These are phyloP conservation scores for Andrena camellia DNA, from an alignment of 2,888 invertebrate species.

Conservation along the genomic window DNA sequence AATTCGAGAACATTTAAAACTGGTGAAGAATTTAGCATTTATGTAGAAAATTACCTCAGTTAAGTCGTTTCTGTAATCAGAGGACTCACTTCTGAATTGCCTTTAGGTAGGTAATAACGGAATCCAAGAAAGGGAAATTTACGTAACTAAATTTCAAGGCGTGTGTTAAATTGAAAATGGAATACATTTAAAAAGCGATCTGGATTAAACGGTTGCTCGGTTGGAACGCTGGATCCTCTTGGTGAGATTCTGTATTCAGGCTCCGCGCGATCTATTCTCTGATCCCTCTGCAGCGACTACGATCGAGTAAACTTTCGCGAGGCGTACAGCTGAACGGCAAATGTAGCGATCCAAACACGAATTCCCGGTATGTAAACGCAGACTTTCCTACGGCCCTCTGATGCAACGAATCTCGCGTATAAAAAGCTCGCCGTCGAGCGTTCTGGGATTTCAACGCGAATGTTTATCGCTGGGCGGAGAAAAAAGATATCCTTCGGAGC, in stretches of 20 bases:
- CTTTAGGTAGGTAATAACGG: too few relatives aligned
- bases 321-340: slow-evolving; percentile 69
- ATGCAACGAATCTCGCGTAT: slow-evolving; percentile 51
- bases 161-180: background rate
- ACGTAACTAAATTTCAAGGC: too few relatives aligned
- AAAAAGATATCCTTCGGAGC: slow-evolving; percentile 15
- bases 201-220: background rate
- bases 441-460: slow-evolving; percentile 19
- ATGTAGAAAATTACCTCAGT: too few relatives aligned
- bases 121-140: too few relatives aligned
- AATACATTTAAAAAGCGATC: background rate
- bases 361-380: slow-evolving; percentile 68
- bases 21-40: background rate
- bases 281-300: slow-evolving; percentile 44
- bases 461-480: slow-evolving; percentile 9
- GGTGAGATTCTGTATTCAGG: background rate
- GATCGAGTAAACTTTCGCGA: slow-evolving; percentile 58
- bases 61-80: too few relatives aligned
- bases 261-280: slow-evolving; percentile 19
- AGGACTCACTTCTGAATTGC: too few relatives aligned
- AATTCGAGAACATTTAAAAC: background rate
- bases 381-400: slow-evolving; percentile 59
- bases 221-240: background rate
- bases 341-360: slow-evolving; percentile 68
- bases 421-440: slow-evolving; percentile 34